A percentile compares a stretch with the other conserved stretches of the same genome.
Conservation (phyloP, 2,113 vertebrate species). For the Struthidea cinerea region DNA sequence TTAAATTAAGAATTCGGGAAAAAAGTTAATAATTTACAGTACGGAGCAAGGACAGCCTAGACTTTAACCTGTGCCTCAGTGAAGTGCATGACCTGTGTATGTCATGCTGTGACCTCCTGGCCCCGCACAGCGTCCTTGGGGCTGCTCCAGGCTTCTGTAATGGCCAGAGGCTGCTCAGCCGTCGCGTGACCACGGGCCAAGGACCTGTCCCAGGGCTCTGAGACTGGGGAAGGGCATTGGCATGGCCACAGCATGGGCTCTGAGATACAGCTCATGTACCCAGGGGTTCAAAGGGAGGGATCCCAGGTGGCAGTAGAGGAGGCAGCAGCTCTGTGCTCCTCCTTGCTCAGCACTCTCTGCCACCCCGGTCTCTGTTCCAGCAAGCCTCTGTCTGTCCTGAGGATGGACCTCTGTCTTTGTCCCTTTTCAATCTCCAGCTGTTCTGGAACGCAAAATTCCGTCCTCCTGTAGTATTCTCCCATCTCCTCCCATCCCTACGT, state of each 20-base stretch:
- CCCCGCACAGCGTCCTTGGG: fast-evolving
- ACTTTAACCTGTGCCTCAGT: background rate
- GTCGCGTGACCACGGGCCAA: fast-evolving
- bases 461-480: background rate
- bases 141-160: fast-evolving
- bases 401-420: background rate
- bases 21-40: slow-evolving; percentile 19
- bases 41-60: background rate
- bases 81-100: background rate
- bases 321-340: background rate
- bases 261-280: background rate
- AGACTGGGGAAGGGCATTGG: background rate
- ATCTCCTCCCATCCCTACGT: background rate
- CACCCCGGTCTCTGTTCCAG: background rate
- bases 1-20: background rate
- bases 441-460: background rate
- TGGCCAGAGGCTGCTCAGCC: background rate
- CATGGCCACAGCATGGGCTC: background rate
- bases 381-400: background rate
- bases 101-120: background rate
- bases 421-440: background rate
- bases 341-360: background rate
- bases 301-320: background rate
- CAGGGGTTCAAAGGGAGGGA: background rate
- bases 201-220: background rate